Evolutionary conservation across 1,140 invertebrate species (phyloP).

Genomic region (Gryon sp.): DNA sequence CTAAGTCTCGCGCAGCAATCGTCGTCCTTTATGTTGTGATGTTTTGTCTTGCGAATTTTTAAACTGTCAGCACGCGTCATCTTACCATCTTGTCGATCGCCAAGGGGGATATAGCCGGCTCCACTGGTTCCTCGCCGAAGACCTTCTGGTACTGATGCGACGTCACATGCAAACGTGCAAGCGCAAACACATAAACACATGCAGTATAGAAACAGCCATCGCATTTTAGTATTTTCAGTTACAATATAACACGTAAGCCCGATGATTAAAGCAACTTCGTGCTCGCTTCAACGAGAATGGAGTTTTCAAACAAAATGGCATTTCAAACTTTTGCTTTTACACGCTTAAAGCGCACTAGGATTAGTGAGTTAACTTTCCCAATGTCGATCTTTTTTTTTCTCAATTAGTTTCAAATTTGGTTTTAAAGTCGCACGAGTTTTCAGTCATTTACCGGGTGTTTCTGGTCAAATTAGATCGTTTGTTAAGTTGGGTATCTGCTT

Average conservation of each 20-base stretch:
- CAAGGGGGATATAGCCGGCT: constrained; percentile 54
- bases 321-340: constrained; percentile 12
- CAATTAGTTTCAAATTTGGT: no score
- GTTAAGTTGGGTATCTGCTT: no score
- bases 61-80: constrained; percentile 49
- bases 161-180: constrained; percentile 71
- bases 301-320: constrained; percentile 36
- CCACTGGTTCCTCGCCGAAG: constrained; percentile 24
- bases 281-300: constrained; percentile 27
- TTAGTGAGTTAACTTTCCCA: no score
- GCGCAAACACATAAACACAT: constrained; percentile 66
- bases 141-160: constrained; percentile 67
- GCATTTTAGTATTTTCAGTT: constrained; percentile 44
- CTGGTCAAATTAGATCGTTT: no score
- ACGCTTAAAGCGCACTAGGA: constrained; percentile 6
- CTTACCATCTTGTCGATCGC: constrained; percentile 76
- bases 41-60: constrained; percentile 49
- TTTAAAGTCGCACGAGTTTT: no score
- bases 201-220: constrained; percentile 64
- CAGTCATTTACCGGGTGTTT: no score
- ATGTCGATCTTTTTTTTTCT: no score
- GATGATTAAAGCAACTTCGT: constrained; percentile 45
- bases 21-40: constrained; percentile 62
- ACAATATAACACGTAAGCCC: constrained; percentile 57
- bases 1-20: constrained; percentile 66